Evolutionary conservation across 1,140 invertebrate species (phyloP).

Genomic region (Leptopilina boulardi): DNA sequence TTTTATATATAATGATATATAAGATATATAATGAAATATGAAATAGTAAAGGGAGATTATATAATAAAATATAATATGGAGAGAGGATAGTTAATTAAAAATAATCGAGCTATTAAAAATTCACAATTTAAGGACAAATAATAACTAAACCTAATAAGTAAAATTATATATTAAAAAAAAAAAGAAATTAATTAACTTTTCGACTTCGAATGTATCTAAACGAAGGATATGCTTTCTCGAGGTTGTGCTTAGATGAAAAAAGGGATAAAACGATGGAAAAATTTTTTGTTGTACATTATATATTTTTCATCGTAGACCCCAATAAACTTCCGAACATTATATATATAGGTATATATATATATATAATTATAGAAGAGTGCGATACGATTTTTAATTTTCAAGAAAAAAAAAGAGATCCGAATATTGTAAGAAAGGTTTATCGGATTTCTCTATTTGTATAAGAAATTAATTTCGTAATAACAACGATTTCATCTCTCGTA

Average conservation of each 20-base stretch:
- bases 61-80: background rate
- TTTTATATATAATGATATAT: background rate
- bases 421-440: slow-evolving; percentile 30
- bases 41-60: slow-evolving; percentile 21
- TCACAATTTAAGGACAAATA: slow-evolving; percentile 28
- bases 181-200: background rate
- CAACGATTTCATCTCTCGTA: slow-evolving; percentile 42
- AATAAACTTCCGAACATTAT: slow-evolving; percentile 43
- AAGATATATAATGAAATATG: background rate
- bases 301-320: slow-evolving; percentile 55
- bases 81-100: slow-evolving; percentile 25
- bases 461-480: slow-evolving; percentile 4
- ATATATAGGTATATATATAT: no score
- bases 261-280: background rate
- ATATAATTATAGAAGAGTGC: background rate
- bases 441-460: slow-evolving; percentile 27
- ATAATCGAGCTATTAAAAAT: slow-evolving; percentile 17
- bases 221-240: slow-evolving; percentile 27
- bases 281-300: slow-evolving; percentile 49
- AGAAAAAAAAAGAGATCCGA: background rate
- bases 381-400: background rate
- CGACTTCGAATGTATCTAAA: background rate
- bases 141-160: slow-evolving; percentile 16
- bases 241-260: slow-evolving; percentile 31
- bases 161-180: background rate